Percentiles rank a stretch among this genome's conserved stretches.
Evolutionary conservation across 2,797 vertebrate genomes (phyloP).

Genomic region (Megalops cyprinoides): DNA sequence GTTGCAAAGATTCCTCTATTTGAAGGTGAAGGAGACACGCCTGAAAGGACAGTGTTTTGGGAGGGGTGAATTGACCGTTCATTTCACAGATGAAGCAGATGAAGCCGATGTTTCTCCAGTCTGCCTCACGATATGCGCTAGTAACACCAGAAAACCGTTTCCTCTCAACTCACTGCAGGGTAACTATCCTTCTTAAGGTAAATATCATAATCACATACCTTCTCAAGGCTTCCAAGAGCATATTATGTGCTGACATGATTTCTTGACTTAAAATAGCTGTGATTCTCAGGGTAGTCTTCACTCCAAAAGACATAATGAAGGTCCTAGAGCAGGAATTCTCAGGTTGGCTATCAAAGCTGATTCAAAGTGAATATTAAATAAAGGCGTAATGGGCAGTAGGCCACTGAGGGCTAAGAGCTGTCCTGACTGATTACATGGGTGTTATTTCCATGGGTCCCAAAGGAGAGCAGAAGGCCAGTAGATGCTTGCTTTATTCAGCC

Average conservation of each 20-base stretch:
- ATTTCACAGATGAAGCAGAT: too few species aligned
- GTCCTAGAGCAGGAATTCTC: background rate
- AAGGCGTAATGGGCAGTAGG: slow-evolving; percentile 10
- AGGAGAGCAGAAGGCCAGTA: background rate
- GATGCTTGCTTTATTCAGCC: slow-evolving; percentile 2
- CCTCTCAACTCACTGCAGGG: background rate
- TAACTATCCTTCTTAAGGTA: background rate
- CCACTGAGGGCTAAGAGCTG: background rate
- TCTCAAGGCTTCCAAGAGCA: slow-evolving; percentile 2
- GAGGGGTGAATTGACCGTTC: background rate
- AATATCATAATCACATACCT: background rate
- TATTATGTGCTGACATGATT: slow-evolving; percentile 12
- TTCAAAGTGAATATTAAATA: slow-evolving; percentile 22
- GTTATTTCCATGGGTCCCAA: background rate
- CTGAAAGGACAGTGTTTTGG: background rate
- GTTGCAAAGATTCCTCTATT: background rate
- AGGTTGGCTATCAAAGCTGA: slow-evolving; percentile 8
- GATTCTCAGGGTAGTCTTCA: background rate
- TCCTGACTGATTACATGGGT: background rate
- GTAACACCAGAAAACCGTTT: background rate
- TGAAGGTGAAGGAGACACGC: background rate
- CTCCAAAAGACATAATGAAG: background rate
- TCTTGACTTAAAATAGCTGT: background rate
- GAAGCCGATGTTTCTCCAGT: background rate
- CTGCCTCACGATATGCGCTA: background rate